Evolutionary conservation across 2,888 invertebrate species (phyloP).

Genomic region (Phaedon cochleariae): DNA sequence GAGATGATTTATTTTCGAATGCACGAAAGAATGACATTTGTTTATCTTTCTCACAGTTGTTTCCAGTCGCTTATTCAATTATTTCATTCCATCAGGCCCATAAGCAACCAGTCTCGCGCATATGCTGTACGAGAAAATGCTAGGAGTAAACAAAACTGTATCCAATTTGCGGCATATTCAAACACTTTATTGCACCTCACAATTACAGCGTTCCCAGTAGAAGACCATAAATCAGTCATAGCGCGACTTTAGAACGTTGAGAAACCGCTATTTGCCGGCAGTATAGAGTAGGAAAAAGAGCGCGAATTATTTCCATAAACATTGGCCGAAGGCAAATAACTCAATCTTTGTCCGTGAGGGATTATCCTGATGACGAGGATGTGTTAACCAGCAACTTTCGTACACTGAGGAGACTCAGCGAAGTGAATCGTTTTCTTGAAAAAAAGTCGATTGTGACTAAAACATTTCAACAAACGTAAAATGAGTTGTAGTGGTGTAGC

Average conservation of each 20-base stretch:
- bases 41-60: background rate
- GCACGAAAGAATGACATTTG: background rate
- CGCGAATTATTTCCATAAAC: constrained; percentile 4
- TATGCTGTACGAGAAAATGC: too few relatives aligned
- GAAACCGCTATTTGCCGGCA: constrained; percentile 23
- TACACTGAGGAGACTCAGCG: too few relatives aligned
- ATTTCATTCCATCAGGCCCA: too few relatives aligned
- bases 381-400: too few relatives aligned
- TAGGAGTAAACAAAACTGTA: constrained; percentile 5
- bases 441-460: too few relatives aligned
- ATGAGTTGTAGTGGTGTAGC: too few relatives aligned
- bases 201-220: constrained; percentile 14
- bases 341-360: background rate
- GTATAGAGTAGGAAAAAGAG: constrained; percentile 1
- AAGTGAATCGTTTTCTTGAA: too few relatives aligned
- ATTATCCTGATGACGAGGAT: too few relatives aligned
- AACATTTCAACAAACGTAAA: too few relatives aligned
- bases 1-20: too few relatives aligned
- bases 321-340: constrained; percentile 11
- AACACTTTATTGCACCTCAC: constrained; percentile 23
- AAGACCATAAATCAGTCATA: constrained; percentile 20
- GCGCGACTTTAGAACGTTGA: constrained; percentile 14
- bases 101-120: too few relatives aligned
- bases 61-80: background rate
- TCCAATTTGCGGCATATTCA: constrained; percentile 25